Evolutionary conservation across 2,888 invertebrate genomes (phyloP).

Genomic region (Drosophila meridionalis): DNA sequence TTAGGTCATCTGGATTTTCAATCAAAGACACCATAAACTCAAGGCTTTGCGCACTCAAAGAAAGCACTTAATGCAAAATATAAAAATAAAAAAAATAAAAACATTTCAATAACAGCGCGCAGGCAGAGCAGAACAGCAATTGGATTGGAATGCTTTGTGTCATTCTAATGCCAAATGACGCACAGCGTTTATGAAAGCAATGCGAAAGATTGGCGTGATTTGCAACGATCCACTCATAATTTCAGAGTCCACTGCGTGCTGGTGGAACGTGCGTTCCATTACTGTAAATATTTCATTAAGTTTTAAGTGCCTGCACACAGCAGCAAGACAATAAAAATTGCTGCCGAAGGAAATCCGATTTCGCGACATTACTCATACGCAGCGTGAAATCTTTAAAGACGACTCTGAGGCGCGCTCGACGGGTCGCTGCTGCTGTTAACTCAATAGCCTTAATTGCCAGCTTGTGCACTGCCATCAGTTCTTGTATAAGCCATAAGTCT

Average conservation of each 20-base stretch:
- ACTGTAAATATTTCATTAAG: constrained; percentile 78
- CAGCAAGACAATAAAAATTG: constrained; percentile 67
- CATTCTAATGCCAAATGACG: constrained; percentile 14
- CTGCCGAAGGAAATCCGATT: constrained; percentile 30
- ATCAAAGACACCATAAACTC: constrained; percentile 38
- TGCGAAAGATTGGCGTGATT: constrained; percentile 69
- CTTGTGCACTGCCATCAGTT: constrained; percentile 36
- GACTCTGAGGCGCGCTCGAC: constrained; percentile 13
- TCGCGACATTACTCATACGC: constrained; percentile 73
- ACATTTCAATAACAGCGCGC: constrained; percentile 38
- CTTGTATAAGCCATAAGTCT: constrained; percentile 33
- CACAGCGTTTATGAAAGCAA: constrained; percentile 58
- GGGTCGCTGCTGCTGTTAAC: constrained; percentile 28
- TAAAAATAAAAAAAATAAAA: constrained; percentile 3
- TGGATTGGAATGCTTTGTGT: constrained; percentile 10
- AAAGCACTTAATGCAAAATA: constrained; percentile 34
- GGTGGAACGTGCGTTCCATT: constrained; percentile 57
- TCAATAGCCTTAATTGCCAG: constrained; percentile 72
- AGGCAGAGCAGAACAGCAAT: constrained; percentile 6
- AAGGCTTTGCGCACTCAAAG: constrained; percentile 24
- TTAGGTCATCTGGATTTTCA: constrained; percentile 48
- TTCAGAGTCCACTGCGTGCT: constrained; percentile 31
- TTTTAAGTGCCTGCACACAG: constrained; percentile 70
- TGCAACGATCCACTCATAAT: constrained; percentile 67
- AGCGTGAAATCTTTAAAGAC: constrained; percentile 60